Evolutionary conservation across 2,888 invertebrate species (phyloP).

Genomic region (Morpho deidamia): DNA sequence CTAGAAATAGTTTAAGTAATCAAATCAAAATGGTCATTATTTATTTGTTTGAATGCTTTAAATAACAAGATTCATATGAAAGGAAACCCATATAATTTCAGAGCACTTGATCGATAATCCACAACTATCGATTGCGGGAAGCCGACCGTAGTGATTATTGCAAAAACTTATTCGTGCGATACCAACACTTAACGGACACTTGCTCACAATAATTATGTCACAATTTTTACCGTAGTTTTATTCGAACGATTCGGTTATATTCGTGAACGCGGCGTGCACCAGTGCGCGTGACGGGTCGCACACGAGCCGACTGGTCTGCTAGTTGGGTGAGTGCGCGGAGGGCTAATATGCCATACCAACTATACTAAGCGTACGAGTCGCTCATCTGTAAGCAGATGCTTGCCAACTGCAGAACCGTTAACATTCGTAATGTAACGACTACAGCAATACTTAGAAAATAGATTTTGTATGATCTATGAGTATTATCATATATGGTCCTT

Average conservation of each 20-base stretch:
- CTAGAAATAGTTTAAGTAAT: too few species aligned
- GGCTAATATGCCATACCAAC: constrained; percentile 30
- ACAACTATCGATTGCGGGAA: constrained; percentile 27
- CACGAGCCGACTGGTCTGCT: constrained; percentile 52
- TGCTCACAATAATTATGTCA: constrained; percentile 31
- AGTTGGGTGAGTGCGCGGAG: constrained; percentile 35
- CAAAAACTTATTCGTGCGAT: constrained; percentile 26
- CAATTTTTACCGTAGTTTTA: constrained; percentile 16
- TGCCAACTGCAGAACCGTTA: constrained; percentile 48
- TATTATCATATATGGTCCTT: too few species aligned
- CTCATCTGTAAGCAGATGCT: constrained; percentile 44
- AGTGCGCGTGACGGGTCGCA: constrained; percentile 67
- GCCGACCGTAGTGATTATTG: constrained; percentile 20
- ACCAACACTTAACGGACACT: constrained; percentile 43
- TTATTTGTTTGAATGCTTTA: too few species aligned
- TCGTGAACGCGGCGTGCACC: constrained; percentile 36
- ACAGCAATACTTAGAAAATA: not conserved
- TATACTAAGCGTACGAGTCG: constrained; percentile 27
- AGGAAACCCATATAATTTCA: constrained; percentile 1
- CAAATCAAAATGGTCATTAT: too few species aligned
- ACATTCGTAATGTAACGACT: constrained; percentile 5
- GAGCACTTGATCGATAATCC: constrained; percentile 28
- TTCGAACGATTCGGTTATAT: constrained; percentile 13
- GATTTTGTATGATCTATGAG: not conserved
- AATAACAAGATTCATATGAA: not conserved